Evolutionary conservation across 1,140 invertebrate genomes (phyloP), one percentile per base, ranked within the genome.

Genomic region (Bombus pascuorum): DNA sequence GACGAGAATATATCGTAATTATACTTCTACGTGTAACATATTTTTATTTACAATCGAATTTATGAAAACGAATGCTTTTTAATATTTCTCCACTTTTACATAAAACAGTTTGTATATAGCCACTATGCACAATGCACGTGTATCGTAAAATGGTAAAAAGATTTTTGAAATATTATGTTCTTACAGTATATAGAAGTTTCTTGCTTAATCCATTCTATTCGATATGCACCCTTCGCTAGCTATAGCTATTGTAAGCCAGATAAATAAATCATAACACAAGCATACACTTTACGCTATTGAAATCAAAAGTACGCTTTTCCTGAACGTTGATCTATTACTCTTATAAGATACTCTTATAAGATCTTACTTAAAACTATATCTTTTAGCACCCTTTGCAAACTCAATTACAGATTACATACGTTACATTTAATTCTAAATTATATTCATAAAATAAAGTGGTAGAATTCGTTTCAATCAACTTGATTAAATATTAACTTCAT

Each of bases 211-310:
- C 1, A 34, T 37, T 57, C 22, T 57, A 15, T 77, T 42, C 39
- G 75, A 57, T 77, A 76, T 76, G 74, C 75, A 77, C 75, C 75
- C 75, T 62, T 77, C 15, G 39, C 28, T 62, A 3, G 75, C 53
- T 77, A n/a, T 62, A 3, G 75, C 37, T 77, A n/a, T 62, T 39
- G 57, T 39, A n/a, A 77, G 57, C 75, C 8, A 28, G 28, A 62
- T 77, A 62, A 77, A 77, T 77, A 57, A 77, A 62, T 59, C 57
- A 77, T 37, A n/a, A 77, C 10, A 1, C 22, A 34, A 53, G 18
- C 53, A 42, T 28, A 12, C 22, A 25, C 25, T n/a, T 77, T n/a
- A 57, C 15, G 57, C 28, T 62, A 42, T 18, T 62, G 6, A 37
- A 62, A 77, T 28, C 13, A 37, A 76, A 37, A 57, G 47, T 62